Conservation (phyloP, 2,888 invertebrate genomes). For the Tenthredo livida region DNA sequence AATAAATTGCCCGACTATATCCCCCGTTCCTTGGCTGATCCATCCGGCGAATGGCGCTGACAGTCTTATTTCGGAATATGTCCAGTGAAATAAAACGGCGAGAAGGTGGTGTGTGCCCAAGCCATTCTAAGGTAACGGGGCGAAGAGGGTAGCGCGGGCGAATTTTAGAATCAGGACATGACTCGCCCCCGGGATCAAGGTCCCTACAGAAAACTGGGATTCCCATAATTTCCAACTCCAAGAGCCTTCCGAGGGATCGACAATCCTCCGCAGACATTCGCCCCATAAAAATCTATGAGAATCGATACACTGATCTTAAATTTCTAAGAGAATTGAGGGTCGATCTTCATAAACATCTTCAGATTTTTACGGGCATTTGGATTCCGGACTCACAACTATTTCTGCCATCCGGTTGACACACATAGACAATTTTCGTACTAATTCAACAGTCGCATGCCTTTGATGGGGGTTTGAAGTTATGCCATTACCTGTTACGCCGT, state of each 20-base stretch:
- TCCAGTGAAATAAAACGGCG: slow-evolving; percentile 52
- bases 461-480: background rate
- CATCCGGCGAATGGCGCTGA: slow-evolving; percentile 27
- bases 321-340: background rate
- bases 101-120: background rate
- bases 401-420: background rate
- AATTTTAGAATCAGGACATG: slow-evolving; percentile 46
- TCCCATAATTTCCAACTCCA: slow-evolving; percentile 8
- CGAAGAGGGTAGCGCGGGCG: background rate
- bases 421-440: background rate
- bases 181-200: background rate
- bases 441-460: slow-evolving; percentile 7
- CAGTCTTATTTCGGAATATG: slow-evolving; percentile 54
- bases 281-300: background rate
- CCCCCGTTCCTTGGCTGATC: slow-evolving; percentile 21
- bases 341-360: background rate
- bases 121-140: background rate
- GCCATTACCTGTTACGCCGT: background rate
- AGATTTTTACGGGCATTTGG: background rate
- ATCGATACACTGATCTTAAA: background rate
- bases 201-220: background rate
- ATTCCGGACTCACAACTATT: background rate
- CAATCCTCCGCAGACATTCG: background rate
- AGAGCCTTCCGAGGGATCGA: background rate
- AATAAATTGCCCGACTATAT: slow-evolving; percentile 53